These are phyloP conservation scores for Crotophaga sulcirostris DNA, from an alignment of 2,113 vertebrate species.

Conservation along the genomic window DNA sequence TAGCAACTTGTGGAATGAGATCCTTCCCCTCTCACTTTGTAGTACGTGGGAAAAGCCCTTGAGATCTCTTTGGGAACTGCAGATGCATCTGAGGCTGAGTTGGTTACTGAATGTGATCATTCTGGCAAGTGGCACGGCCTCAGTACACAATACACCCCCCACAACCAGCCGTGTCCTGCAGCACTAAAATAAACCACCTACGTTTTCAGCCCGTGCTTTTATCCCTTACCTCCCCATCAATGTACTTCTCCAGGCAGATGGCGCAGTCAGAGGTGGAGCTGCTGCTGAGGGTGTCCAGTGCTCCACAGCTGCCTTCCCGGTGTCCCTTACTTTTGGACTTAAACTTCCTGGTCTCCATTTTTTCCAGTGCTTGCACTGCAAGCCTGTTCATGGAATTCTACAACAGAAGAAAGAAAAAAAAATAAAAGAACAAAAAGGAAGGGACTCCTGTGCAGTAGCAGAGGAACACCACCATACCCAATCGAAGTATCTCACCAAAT, in stretches of 20 bases:
- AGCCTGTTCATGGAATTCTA: conserved; percentile 98
- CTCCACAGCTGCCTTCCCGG: conserved; percentile 87
- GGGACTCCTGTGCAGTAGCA: neutral
- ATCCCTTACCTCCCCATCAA: conserved; percentile 91
- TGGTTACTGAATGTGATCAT: neutral
- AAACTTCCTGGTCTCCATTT: conserved; percentile 99
- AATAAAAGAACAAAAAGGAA: neutral
- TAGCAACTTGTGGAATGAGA: neutral
- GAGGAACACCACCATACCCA: neutral
- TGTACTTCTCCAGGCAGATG: conserved; percentile 98
- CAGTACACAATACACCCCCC: neutral
- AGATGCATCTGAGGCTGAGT: neutral
- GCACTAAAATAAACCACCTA: neutral
- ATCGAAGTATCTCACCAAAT: neutral
- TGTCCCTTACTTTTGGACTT: conserved; percentile 91
- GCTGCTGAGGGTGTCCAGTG: conserved; percentile 93
- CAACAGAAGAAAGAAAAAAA: neutral
- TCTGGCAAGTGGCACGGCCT: neutral
- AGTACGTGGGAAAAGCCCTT: neutral
- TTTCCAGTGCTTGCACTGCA: conserved; percentile 95
- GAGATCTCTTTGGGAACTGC: neutral
- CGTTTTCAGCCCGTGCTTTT: neutral
- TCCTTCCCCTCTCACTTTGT: neutral
- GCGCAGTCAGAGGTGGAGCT: conserved; percentile 98
- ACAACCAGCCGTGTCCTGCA: accelerated